Percentiles rank a stretch among this genome's conserved stretches.
phyloP scores from a whole-genome alignment of 2,797 vertebrate genomes.

The Astyanax mexicanus region DNA sequence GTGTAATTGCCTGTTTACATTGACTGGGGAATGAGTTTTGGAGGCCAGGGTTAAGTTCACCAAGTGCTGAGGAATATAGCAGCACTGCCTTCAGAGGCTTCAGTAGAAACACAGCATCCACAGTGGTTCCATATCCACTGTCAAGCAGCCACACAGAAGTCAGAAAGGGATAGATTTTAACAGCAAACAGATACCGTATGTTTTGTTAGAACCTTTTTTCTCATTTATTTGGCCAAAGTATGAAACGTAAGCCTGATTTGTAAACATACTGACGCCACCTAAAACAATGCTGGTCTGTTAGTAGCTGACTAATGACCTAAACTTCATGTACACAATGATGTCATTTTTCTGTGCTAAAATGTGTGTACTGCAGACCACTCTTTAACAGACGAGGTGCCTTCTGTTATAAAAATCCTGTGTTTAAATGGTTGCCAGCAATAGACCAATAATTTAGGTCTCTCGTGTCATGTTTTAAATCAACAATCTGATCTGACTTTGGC shows the following conservation, averaged over 20 bases:
- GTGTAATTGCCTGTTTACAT: no score
- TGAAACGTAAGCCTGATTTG: conserved; percentile 77
- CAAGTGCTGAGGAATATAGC: background rate
- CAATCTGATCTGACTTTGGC: conserved; percentile 10
- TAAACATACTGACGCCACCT: conserved; percentile 83
- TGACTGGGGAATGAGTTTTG: no score
- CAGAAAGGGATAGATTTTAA: conserved; percentile 54
- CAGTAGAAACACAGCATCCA: conserved; percentile 64
- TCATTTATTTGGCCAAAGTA: conserved; percentile 77
- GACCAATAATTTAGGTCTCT: conserved; percentile 19
- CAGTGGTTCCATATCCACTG: conserved; percentile 74
- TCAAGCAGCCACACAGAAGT: conserved; percentile 73
- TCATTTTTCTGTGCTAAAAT: conserved; percentile 90
- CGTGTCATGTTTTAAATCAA: conserved; percentile 35
- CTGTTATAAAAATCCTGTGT: conserved; percentile 25
- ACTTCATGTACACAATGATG: conserved; percentile 82
- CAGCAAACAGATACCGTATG: conserved; percentile 77
- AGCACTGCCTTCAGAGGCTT: conserved; percentile 59
- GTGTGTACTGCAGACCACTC: conserved; percentile 65
- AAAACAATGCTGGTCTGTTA: conserved; percentile 87
- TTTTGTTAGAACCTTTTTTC: conserved; percentile 70
- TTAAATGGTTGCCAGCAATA: conserved; percentile 33
- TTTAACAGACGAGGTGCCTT: conserved; percentile 62
- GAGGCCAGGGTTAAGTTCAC: no score
- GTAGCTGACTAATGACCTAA: conserved; percentile 78